Evolutionary conservation across 2,113 vertebrate genomes (phyloP), one percentile per base, ranked within the genome.

Genomic region (Caretta caretta): DNA sequence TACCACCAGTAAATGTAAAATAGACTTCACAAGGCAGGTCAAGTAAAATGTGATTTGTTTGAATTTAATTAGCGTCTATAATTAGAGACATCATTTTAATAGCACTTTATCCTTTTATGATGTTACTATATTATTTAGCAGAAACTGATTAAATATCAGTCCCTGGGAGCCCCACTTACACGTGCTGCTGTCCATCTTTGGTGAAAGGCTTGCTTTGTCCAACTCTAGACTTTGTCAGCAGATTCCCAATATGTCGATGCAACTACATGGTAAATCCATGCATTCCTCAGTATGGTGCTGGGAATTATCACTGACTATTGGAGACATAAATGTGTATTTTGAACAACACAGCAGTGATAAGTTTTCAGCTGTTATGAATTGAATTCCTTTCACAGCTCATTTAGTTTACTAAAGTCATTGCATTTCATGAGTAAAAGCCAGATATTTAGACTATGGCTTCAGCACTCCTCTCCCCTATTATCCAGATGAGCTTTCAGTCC

Each of bases 51-150:
- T 62, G 24, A 38, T 57, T 88, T 80, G 76, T 46, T 88, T 2
- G 76, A 75, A 1, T 91, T 93, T 92, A 84, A 46, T 82, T 87
- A 69, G 42, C 80, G 92, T 56, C 80, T 96, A 31, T 82, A 90
- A 97, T 96, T 90, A 94, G n/a, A 76, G 29, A 84, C 35, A n/a
- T 91, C 35, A 83, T 90, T 97, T 90, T 79, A 89, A 89, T 56
- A 92, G 35, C 10, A 76, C 3, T 91, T 94, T 91, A 31, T 53
- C 93, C 20, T 49, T 84, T 80, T 59, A 82, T 13, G 14, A 20
- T 53, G 91, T 2, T 0, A 38, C 83, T 81, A 16, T 57, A 38
- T 84, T 48, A 84, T 86, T 49, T 38, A 76, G 49, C 85, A 94
- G 80, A 93, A 95, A 90, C 8, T 86, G 89, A 95, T 91, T 83